These are phyloP conservation scores for Germaria angustata DNA, from an alignment of 2,888 invertebrate species.

Conservation along the genomic window DNA sequence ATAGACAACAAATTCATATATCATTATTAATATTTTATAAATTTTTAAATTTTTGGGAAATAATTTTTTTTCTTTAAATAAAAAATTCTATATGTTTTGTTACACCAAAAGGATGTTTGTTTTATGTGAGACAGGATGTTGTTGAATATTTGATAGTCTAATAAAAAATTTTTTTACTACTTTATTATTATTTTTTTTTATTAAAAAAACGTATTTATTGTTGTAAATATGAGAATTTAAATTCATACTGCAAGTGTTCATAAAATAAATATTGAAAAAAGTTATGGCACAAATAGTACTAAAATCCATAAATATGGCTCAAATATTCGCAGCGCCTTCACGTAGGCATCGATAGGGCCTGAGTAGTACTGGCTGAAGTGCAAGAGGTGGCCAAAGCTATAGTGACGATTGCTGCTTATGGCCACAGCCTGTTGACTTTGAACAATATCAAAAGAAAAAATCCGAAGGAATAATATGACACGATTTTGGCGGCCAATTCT, in stretches of 20 bases:
- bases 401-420: too few relatives aligned
- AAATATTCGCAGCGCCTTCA: too few relatives aligned
- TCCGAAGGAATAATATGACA: too few relatives aligned
- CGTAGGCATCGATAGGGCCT: too few relatives aligned
- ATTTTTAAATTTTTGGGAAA: background rate
- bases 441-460: too few relatives aligned
- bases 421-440: too few relatives aligned
- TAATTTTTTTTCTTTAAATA: background rate
- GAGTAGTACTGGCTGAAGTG: too few relatives aligned
- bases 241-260: background rate
- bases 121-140: background rate
- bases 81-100: background rate
- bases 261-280: background rate
- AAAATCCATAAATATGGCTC: too few relatives aligned
- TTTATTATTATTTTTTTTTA: conserved; percentile 4
- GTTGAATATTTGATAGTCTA: conserved; percentile 2
- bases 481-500: too few relatives aligned
- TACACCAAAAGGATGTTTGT: background rate
- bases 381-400: too few relatives aligned
- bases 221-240: background rate
- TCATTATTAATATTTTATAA: conserved; percentile 22
- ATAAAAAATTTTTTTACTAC: conserved; percentile 12
- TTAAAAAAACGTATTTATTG: background rate
- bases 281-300: background rate
- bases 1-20: background rate